These are phyloP conservation scores for Micromesistius poutassou DNA, from an alignment of 2,797 vertebrate genomes.

Conservation along the genomic window DNA sequence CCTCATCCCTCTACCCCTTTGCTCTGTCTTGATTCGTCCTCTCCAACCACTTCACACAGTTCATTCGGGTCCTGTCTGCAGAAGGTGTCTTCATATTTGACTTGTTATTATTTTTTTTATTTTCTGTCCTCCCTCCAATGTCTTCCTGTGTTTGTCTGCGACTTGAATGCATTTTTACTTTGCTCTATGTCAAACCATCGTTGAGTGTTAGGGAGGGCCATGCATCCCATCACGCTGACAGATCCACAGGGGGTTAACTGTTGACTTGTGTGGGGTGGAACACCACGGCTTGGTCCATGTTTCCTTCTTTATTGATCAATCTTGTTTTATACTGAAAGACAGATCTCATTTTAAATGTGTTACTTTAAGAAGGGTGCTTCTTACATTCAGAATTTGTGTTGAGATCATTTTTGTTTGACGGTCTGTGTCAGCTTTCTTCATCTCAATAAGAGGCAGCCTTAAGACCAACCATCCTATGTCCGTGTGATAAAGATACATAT, in stretches of 20 bases:
- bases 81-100: neutral
- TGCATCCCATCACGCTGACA: constrained; percentile 11
- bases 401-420: neutral
- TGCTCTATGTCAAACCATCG: constrained; percentile 87
- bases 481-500: neutral
- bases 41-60: constrained; percentile 21
- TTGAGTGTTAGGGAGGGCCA: constrained; percentile 69
- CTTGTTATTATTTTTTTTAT: constrained; percentile 61
- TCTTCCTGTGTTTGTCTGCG: constrained; percentile 80
- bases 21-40: constrained; percentile 47
- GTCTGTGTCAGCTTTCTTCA: neutral
- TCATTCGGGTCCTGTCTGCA: constrained; percentile 41
- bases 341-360: neutral
- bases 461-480: neutral
- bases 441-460: neutral
- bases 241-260: constrained; percentile 1
- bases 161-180: constrained; percentile 99
- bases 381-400: neutral
- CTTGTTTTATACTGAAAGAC: neutral
- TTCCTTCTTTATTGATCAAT: neutral
- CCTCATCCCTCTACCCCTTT: constrained; percentile 70
- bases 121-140: constrained; percentile 54
- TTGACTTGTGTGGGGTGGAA: neutral
- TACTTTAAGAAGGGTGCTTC: neutral
- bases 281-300: neutral